These are phyloP conservation scores for Gisinianus flammeolus DNA, from an alignment of 2,888 invertebrate genomes.

Conservation along the genomic window DNA sequence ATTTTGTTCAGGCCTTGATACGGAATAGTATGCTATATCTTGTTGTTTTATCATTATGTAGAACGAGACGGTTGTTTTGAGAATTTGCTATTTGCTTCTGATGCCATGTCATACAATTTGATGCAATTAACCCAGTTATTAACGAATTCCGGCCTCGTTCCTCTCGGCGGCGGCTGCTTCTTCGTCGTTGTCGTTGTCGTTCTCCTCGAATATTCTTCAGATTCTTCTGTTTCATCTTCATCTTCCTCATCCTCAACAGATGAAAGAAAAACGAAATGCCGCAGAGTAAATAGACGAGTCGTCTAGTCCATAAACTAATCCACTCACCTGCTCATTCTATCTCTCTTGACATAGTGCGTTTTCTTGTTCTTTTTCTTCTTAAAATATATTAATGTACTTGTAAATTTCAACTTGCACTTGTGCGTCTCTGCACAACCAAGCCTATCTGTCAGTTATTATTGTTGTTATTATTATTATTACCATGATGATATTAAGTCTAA, in stretches of 20 bases:
- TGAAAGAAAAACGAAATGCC: slow-evolving; percentile 27
- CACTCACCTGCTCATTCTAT: slow-evolving; percentile 22
- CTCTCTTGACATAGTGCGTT: background rate
- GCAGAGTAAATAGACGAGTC: slow-evolving; percentile 22
- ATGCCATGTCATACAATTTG: slow-evolving; percentile 37
- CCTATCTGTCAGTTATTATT: background rate
- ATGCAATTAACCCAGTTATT: slow-evolving; percentile 49
- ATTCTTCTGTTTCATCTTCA: background rate
- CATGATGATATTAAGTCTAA: background rate
- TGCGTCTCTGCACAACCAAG: slow-evolving; percentile 8
- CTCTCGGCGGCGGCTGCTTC: slow-evolving; percentile 9
- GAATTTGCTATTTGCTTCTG: slow-evolving; percentile 21
- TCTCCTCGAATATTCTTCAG: background rate
- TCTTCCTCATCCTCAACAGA: background rate
- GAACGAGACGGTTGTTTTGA: slow-evolving; percentile 24
- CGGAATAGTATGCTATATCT: too few species aligned
- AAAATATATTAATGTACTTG: background rate
- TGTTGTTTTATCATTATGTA: slow-evolving; percentile 28
- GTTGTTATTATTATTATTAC: background rate
- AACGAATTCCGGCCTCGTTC: slow-evolving; percentile 47
- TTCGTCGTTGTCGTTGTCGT: background rate
- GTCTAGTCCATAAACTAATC: slow-evolving; percentile 20
- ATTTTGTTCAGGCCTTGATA: too few species aligned
- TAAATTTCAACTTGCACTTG: slow-evolving; percentile 27
- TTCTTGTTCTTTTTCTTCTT: background rate